Base-by-base conservation (phyloP, 2,113 vertebrate species). In the Chloroceryle aenea region DNA sequence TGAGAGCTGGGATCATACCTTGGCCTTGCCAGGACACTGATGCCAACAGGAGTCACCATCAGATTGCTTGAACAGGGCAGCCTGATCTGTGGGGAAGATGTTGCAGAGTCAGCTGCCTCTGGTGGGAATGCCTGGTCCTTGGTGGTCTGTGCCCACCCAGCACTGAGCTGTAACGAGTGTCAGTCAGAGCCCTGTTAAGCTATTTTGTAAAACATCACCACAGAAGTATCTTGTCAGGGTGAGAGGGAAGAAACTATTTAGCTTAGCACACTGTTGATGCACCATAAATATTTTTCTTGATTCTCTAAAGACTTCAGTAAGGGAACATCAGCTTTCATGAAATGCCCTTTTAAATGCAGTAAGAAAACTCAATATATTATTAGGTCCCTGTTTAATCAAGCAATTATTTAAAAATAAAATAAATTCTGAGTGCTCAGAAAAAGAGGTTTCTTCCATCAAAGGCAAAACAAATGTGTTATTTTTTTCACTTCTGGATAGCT, bases 351-450 rank as follows among this genome's bases (percentile, higher is more conserved):
- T 80, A 86, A 77, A 89, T 53, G 19, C 68, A 69, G 32, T 34
- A 74, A 63, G 74, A 90, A 90, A 78, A 48, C 12, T 63, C 74
- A 63, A 6, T 47, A 8, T 67, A 73, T 69, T 82, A 90, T 50
- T 68, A 83, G 68, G 59, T 64, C 88, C 63, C 42, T 89, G 30
- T 85, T 94, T 90, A 87, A 91, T 85, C 61, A 81, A 89, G 38
- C 32, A 58, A 45, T 47, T 42, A 43, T 90, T 91, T 64, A 78
- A 78, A 89, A 78, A 73, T 7, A 71, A 94, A 85, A 67, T 72
- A 58, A 84, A 68, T n/a, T 53, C 71, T 36, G 81, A 76, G 40
- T 64, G 23, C 76, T 95, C 43, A 66, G 90, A 93, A 91, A 59
- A 94, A 36, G 61, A 85, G n/a, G 64, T 77, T 86, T 71, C 38